Base-by-base conservation (phyloP, 2,888 invertebrate genomes). In the Ypsolopha sequella region DNA sequence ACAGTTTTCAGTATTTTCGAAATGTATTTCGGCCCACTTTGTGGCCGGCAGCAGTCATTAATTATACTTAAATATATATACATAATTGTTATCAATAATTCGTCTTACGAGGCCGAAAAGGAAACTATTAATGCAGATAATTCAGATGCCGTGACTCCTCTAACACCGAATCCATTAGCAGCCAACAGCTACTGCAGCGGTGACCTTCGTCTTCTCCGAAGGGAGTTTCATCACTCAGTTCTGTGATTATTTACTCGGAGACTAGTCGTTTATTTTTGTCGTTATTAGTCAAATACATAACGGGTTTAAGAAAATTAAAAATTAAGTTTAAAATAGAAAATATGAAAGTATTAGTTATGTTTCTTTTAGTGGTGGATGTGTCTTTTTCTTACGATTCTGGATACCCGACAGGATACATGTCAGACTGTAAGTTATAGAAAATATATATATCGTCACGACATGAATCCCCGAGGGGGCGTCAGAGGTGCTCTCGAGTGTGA, bases 381-480 rank as follows among this genome's bases (percentile, higher is more conserved):
- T 57, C 52, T 55, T 60, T 60, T 11, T 64, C 61, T 3, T 55
- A 66, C 24, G 70, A 79, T 41, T 69, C 69, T 1, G 81, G 79
- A 2, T 63, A 63, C 52, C 80, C 82, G 0, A 73, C 73, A 0
- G 82, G 82, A 6, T 62, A 71, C 35, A 71, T 82, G 73, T 72
- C 79, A 2, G 73, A 81, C 35, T 84, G 82, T 81, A 56, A 75
- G 79, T 72, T 24, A 24, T 24, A 24, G 24, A 24, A 24, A 24
- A 24, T 24, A 24, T 3, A 4, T 24, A 24, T n/a, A n/a, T n/a
- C n/a, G n/a, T n/a, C n/a, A n/a, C n/a, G n/a, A n/a, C n/a, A n/a
- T n/a, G n/a, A n/a, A n/a, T n/a, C n/a, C n/a, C n/a, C n/a, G n/a
- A n/a, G n/a, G n/a, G n/a, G n/a, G n/a, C n/a, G n/a, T n/a, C n/a